Percentiles rank a stretch among this genome's conserved stretches.
phyloP scores from a whole-genome alignment of 23 tunicate genomes.

The Corella eumyota region DNA sequence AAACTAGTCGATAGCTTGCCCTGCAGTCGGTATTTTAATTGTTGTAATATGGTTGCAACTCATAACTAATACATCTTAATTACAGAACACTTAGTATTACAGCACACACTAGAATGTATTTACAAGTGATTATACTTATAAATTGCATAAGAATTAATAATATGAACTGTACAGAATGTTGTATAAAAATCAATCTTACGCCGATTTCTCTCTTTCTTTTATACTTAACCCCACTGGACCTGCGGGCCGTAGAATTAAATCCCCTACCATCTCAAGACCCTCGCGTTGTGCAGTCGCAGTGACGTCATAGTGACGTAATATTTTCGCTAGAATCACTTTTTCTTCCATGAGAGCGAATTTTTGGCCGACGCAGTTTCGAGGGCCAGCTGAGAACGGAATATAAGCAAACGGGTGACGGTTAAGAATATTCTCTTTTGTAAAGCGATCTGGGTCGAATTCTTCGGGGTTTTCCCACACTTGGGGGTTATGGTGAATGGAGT shows the following conservation, averaged over 20 bases:
- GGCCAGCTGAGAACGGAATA: slow-evolving; percentile 96
- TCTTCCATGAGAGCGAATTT: slow-evolving; percentile 83
- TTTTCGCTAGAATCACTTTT: slow-evolving; percentile 55
- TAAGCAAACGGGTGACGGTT: slow-evolving; percentile 73
- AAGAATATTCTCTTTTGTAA: slow-evolving; percentile 29
- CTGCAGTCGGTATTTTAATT: no score
- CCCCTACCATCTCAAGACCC: slow-evolving; percentile 45
- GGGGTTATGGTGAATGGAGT: slow-evolving; percentile 44
- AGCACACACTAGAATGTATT: no score
- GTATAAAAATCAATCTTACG: no score
- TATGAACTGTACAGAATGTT: no score
- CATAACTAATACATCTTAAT: no score
- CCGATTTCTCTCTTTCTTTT: no score
- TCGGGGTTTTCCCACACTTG: slow-evolving; percentile 77
- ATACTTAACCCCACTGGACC: no score
- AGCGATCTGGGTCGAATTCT: slow-evolving; percentile 65
- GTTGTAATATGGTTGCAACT: no score
- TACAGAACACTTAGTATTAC: no score
- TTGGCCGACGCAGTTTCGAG: slow-evolving; percentile 96
- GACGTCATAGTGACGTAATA: slow-evolving; percentile 17
- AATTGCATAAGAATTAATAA: no score
- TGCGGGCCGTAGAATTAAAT: slow-evolving; percentile 67
- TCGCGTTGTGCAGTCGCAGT: slow-evolving; percentile 10
- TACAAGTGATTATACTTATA: no score
- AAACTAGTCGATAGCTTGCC: no score